A percentile compares a stretch with the other conserved stretches of the same genome.
phyloP scores from a whole-genome alignment of 1,140 invertebrate genomes.

The Gonatopus flavifemur region DNA sequence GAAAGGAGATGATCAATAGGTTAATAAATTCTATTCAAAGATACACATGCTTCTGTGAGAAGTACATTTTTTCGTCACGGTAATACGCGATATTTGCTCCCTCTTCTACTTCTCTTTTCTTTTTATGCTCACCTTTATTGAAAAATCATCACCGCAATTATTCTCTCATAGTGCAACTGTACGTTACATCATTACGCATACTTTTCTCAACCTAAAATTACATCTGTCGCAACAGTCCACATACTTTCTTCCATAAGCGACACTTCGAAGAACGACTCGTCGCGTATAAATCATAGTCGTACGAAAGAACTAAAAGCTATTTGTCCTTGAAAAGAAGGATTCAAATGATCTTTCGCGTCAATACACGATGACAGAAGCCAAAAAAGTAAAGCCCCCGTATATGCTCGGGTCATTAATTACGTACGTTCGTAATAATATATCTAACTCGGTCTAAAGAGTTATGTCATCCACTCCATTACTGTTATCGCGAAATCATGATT shows the following conservation, averaged over 20 bases:
- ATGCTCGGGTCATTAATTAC: too few relatives aligned
- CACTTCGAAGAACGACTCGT: not conserved
- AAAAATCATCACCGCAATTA: not conserved
- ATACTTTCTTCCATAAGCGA: constrained; percentile 14
- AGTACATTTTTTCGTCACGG: too few relatives aligned
- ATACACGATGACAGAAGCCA: constrained; percentile 1
- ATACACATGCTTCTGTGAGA: too few relatives aligned
- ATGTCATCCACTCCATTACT: too few relatives aligned
- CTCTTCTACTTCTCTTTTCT: not conserved
- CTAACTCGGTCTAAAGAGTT: too few relatives aligned
- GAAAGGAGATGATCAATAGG: too few relatives aligned
- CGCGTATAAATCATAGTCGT: too few relatives aligned
- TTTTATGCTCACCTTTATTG: not conserved
- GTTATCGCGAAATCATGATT: too few relatives aligned
- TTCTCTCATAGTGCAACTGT: constrained; percentile 7
- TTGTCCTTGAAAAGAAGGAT: constrained; percentile 23
- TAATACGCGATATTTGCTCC: too few relatives aligned
- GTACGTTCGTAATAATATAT: too few relatives aligned
- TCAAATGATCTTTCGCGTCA: constrained; percentile 14
- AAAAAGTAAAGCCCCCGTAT: too few relatives aligned
- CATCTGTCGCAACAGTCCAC: constrained; percentile 1
- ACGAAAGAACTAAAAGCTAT: constrained; percentile 7
- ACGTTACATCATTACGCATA: constrained; percentile 18
- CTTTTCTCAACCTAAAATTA: not conserved
- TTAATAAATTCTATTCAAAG: too few relatives aligned